Evolutionary conservation across 1,140 invertebrate species (phyloP).

Genomic region (Drosophila orena): DNA sequence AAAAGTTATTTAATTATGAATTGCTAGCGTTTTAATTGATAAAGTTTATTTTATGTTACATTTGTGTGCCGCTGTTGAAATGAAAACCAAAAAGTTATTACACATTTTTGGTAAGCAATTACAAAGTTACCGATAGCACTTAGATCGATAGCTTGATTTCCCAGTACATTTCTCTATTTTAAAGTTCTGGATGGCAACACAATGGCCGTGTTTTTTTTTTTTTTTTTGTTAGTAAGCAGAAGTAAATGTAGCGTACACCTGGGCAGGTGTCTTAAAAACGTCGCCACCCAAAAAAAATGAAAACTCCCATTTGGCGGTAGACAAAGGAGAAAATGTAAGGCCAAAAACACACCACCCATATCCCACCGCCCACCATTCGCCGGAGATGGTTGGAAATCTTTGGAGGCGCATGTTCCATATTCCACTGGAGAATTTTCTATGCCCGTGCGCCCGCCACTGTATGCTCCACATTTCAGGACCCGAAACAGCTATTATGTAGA

Average conservation of each 20-base stretch:
- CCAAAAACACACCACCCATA: not conserved
- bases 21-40: not conserved
- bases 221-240: not conserved
- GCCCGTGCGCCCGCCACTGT: not conserved
- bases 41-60: not conserved
- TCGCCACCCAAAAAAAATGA: not conserved
- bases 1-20: not conserved
- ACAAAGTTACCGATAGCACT: slow-evolving; percentile 25
- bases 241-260: slow-evolving; percentile 43
- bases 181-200: slow-evolving; percentile 13
- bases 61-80: not conserved
- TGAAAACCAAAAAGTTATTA: not conserved
- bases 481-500: slow-evolving; percentile 47
- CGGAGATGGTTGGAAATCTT: slow-evolving; percentile 42
- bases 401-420: slow-evolving; percentile 47
- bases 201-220: not conserved
- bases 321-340: slow-evolving; percentile 30
- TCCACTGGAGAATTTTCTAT: slow-evolving; percentile 25
- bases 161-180: not conserved
- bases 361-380: not conserved
- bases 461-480: slow-evolving; percentile 45
- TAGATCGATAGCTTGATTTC: slow-evolving; percentile 27
- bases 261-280: slow-evolving; percentile 14
- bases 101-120: slow-evolving; percentile 20
- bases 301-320: slow-evolving; percentile 7